Percentiles rank a stretch among this genome's conserved stretches.
Evolutionary conservation across 2,113 vertebrate genomes (phyloP).

Genomic region (Ochotona curzoniae): DNA sequence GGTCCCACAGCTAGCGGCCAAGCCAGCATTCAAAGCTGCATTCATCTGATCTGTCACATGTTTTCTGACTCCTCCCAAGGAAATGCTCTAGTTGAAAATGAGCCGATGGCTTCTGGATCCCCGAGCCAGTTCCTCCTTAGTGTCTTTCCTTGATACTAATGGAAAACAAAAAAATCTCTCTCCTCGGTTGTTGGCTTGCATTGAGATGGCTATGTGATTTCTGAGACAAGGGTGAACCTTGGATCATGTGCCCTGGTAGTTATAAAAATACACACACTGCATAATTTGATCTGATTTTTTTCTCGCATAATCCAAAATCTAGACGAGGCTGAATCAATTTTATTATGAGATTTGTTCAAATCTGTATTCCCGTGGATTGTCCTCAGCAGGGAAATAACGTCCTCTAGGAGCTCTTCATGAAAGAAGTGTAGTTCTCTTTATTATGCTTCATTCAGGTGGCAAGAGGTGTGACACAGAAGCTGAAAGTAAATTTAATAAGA

Average conservation of each 20-base stretch:
- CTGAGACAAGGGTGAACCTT: neutral
- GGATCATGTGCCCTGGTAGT: fast-evolving
- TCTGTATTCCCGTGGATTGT: neutral
- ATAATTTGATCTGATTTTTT: neutral
- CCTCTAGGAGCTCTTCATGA: neutral
- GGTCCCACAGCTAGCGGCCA: neutral
- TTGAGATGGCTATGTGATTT: neutral
- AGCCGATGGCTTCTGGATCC: neutral
- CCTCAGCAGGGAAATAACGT: conserved; percentile 15
- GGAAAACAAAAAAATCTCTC: neutral
- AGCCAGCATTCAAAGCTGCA: neutral
- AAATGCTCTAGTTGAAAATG: neutral
- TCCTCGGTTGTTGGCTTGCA: neutral
- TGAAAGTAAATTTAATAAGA: conserved; percentile 46
- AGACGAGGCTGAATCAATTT: neutral
- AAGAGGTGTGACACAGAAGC: neutral
- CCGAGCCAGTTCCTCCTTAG: neutral
- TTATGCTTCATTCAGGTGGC: neutral
- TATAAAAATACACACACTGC: neutral
- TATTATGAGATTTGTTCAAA: neutral
- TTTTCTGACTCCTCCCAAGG: neutral
- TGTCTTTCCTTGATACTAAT: no score
- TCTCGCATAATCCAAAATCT: neutral
- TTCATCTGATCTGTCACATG: neutral
- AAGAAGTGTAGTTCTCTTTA: neutral